These are phyloP conservation scores for Pangasius larnaudii DNA, from an alignment of 2,797 vertebrate species.

Conservation along the genomic window DNA sequence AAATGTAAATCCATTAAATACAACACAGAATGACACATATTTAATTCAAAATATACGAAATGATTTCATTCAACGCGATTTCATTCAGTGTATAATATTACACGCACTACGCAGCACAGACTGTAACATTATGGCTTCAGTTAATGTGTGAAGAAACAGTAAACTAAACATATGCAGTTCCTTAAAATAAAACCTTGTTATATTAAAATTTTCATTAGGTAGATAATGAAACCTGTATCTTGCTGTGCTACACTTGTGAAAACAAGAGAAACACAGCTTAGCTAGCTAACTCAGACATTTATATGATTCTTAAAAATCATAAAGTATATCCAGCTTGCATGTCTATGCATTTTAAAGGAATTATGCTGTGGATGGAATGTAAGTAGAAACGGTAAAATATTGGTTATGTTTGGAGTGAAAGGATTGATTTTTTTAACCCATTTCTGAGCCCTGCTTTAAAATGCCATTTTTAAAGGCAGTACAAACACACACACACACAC, in stretches of 20 bases:
- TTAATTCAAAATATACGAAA: too few relatives aligned
- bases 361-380: neutral
- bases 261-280: neutral
- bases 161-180: neutral
- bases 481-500: too few relatives aligned
- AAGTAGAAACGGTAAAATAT: neutral
- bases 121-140: neutral
- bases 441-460: neutral
- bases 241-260: neutral
- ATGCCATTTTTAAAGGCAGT: neutral
- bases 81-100: neutral
- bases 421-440: neutral
- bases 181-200: neutral
- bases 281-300: neutral
- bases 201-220: neutral
- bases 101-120: neutral
- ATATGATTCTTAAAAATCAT: neutral
- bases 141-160: neutral
- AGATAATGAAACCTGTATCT: neutral
- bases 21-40: too few relatives aligned
- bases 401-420: neutral
- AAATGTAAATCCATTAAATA: neutral
- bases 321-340: neutral
- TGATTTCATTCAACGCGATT: neutral
- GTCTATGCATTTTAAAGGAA: neutral